Evolutionary conservation across 2,888 invertebrate genomes (phyloP).

Genomic region (Mesodorylaimus sp.): DNA sequence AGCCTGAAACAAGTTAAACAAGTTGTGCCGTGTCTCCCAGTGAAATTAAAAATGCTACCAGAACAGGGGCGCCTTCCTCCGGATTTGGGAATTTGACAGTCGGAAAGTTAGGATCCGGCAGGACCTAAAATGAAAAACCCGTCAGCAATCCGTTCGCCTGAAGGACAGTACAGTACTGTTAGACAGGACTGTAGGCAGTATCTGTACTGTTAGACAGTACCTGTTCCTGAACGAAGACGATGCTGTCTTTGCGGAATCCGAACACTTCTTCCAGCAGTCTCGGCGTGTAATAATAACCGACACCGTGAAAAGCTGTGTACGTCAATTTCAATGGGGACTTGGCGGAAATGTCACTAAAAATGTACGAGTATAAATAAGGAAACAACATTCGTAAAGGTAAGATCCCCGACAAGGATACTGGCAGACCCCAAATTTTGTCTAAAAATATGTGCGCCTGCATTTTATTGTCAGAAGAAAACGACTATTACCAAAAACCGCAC

Average conservation of each 20-base stretch:
- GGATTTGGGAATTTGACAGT: slow-evolving; percentile 96
- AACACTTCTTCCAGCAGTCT: slow-evolving; percentile 50
- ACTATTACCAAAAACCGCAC: not conserved
- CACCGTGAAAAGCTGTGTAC: slow-evolving; percentile 96
- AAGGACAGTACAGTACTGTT: too few species aligned
- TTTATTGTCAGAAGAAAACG: not conserved
- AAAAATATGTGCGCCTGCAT: not conserved
- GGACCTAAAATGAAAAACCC: slow-evolving; percentile 44
- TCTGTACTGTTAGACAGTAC: slow-evolving; percentile 8
- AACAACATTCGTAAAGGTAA: slow-evolving; percentile 6
- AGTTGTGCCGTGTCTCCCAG: not conserved
- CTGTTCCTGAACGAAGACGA: slow-evolving; percentile 27
- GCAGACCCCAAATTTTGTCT: not conserved
- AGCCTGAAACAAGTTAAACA: slow-evolving; percentile 31
- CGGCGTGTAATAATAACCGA: slow-evolving; percentile 59
- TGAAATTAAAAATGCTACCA: slow-evolving; percentile 34
- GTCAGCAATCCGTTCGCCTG: too few species aligned
- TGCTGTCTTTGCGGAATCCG: slow-evolving; percentile 40
- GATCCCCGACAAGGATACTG: not conserved
- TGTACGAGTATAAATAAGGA: too few species aligned
- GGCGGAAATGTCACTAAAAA: slow-evolving; percentile 21
- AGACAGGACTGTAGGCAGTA: too few species aligned
- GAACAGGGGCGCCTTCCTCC: slow-evolving; percentile 69
- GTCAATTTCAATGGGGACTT: slow-evolving; percentile 45
- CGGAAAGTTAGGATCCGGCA: slow-evolving; percentile 86